Conservation (phyloP, 2,113 vertebrate species). For the Crocuta crocuta region DNA sequence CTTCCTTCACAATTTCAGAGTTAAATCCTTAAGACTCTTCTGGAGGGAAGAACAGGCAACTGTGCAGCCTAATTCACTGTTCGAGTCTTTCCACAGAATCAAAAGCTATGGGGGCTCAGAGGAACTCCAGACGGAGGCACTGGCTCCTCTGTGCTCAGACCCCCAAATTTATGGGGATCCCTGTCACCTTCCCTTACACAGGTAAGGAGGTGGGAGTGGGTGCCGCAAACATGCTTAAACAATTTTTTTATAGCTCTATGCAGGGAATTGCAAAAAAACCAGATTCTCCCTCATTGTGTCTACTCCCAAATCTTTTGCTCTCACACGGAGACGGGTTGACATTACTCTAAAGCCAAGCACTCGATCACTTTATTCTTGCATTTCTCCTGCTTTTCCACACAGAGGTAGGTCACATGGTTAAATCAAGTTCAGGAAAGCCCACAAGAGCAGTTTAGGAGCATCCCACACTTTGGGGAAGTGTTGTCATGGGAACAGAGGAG, state of each 20-base stretch:
- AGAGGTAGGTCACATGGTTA: background rate
- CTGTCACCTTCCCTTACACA: background rate
- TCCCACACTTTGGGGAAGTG: background rate
- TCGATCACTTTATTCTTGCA: background rate
- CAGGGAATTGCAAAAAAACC: background rate
- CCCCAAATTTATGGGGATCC: accelerated
- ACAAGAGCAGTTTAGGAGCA: background rate
- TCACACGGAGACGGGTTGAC: background rate
- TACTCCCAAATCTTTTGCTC: background rate
- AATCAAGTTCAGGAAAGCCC: background rate
- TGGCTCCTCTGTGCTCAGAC: background rate
- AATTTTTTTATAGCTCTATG: background rate
- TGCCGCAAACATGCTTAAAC: background rate
- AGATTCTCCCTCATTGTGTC: background rate
- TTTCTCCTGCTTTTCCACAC: background rate
- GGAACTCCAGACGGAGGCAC: background rate
- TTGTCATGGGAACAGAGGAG: background rate
- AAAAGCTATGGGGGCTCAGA: background rate
- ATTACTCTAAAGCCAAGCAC: background rate
- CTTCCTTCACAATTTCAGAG: background rate
- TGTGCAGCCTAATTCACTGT: background rate
- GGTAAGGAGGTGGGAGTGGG: no score
- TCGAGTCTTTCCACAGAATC: background rate
- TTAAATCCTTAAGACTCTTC: background rate
- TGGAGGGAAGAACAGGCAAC: background rate